phyloP scores from a whole-genome alignment of 2,113 vertebrate species.

The Sinocyclocheilus anophthalmus region DNA sequence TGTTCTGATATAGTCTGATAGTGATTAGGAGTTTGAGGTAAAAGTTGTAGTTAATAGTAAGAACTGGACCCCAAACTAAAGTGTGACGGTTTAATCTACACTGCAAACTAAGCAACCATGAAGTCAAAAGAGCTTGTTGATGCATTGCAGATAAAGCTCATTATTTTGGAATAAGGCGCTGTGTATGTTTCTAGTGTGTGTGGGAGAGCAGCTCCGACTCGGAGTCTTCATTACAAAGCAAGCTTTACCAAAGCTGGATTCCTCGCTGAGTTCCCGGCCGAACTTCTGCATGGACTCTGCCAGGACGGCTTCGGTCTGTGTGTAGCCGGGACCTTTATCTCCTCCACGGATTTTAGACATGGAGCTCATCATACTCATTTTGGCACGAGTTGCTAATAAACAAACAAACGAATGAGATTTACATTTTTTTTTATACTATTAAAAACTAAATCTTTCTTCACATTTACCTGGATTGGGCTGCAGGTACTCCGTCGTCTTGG shows the following conservation, averaged over 20 bases:
- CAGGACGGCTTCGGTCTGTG: slow-evolving; percentile 89
- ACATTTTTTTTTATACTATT: no score
- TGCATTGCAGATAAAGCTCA: no score
- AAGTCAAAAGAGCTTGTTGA: no score
- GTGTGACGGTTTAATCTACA: no score
- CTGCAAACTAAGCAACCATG: no score
- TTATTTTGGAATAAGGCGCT: no score
- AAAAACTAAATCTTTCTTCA: background rate
- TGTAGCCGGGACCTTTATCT: slow-evolving; percentile 95
- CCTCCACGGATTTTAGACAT: slow-evolving; percentile 99
- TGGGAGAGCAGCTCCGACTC: no score
- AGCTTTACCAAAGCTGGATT: slow-evolving; percentile 90
- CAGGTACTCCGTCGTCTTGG: slow-evolving; percentile 97
- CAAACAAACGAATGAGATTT: background rate
- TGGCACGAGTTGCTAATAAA: slow-evolving; percentile 90
- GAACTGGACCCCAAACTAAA: no score
- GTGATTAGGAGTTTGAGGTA: no score
- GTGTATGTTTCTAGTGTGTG: no score
- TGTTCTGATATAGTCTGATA: no score
- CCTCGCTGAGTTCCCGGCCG: slow-evolving; percentile 92
- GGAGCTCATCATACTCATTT: slow-evolving; percentile 99
- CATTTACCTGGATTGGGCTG: slow-evolving; percentile 95
- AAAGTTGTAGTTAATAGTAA: no score
- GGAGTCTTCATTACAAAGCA: background rate
- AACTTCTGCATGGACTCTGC: slow-evolving; percentile 96